Percentiles rank a stretch among this genome's conserved stretches.
Conservation (phyloP, 2,113 vertebrate species). For the Eonycteris spelaea region DNA sequence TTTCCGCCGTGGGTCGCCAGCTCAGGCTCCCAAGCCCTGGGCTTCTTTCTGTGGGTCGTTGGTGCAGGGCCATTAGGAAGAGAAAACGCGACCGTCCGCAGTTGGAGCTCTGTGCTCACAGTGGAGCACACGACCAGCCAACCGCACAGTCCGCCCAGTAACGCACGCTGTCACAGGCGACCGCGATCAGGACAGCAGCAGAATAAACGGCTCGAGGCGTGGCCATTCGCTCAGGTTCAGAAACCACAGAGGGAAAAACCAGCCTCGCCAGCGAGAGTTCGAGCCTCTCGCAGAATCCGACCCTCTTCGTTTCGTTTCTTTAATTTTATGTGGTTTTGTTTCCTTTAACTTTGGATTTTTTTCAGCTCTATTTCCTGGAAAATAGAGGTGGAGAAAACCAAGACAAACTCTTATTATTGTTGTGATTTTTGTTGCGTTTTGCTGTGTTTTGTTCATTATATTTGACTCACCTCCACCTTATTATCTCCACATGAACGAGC, state of each 20-base stretch:
- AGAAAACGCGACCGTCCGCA: no score
- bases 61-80: no score
- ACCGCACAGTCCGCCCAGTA: rapidly evolving
- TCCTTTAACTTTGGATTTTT: neutral
- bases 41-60: no score
- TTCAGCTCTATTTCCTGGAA: neutral
- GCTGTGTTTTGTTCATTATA: neutral
- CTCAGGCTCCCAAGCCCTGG: no score
- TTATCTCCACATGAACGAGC: no score
- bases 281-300: neutral
- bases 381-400: neutral
- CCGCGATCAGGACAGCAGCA: neutral
- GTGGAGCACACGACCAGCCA: neutral
- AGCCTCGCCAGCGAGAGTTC: neutral
- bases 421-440: neutral
- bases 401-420: no score
- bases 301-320: neutral
- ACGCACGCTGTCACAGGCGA: neutral
- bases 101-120: no score
- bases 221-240: neutral
- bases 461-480: neutral
- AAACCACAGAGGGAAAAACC: neutral
- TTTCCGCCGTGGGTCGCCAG: no score
- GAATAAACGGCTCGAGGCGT: neutral
- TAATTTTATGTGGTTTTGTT: neutral